Evolutionary conservation across 2,797 vertebrate genomes (phyloP), one percentile per base, ranked within the genome.

Genomic region (Momotus momota): DNA sequence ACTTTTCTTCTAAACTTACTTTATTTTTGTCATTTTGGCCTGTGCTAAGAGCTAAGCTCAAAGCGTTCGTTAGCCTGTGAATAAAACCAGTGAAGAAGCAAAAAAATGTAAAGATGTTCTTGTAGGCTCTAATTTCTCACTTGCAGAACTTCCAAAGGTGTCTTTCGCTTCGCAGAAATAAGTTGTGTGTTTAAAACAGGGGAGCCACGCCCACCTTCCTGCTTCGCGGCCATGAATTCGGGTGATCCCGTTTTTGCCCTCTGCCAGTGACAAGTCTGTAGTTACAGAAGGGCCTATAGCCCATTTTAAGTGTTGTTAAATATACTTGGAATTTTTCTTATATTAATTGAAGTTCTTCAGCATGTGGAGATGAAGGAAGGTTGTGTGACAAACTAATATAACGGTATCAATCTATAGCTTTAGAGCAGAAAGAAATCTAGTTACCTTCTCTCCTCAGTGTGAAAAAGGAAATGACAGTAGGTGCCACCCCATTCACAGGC

Each of bases 401-500:
- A 11, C 0, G 2, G 13, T 65, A 74, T 40, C n/a, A 33, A 8
- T 67, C 31, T 73, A 3, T 21, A 61, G 46, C 40, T 86, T 58
- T 51, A 40, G 40, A 64, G 35, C 33, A 31, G 48, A 67, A 65
- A 8, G 16, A 77, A 52, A 14, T 52, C 12, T 29, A 23, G 45
- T 22, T 70, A 10, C 35, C 41, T 62, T 73, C 23, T 82, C 65
- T 35, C 20, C 40, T 75, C 21, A 40, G 3, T 29, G 25, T 5
- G 12, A 41, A 55, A 69, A 17, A 19, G 6, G 43, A 83, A 72
- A 48, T 65, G 40, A 16, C 54, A 38, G 18, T 33, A 48, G 7
- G 2, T 17, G 16, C n/a, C 43, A 43, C 31, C 15, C 23, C 75
- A 13, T 57, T 82, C 40, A 64, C 19, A 14, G 0, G 0, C 4